Percentiles rank a stretch among this genome's conserved stretches.
phyloP scores from a whole-genome alignment of 1,140 invertebrate genomes.

The Aphelenchoides besseyi region DNA sequence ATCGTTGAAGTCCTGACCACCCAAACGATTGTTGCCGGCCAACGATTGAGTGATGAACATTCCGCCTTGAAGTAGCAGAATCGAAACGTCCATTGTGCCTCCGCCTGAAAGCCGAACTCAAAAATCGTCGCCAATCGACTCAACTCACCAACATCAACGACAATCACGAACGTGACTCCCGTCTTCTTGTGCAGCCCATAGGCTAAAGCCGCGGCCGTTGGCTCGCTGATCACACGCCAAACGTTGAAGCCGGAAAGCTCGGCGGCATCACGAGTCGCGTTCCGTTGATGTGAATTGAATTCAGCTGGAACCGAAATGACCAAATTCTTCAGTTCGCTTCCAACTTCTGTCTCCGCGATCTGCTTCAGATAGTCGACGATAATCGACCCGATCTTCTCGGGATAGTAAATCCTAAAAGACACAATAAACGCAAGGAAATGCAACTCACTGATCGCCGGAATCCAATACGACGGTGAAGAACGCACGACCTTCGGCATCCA shows the following conservation, averaged over 20 bases:
- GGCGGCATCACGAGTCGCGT: constrained; percentile 52
- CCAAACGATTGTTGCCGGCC: constrained; percentile 67
- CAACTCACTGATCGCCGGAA: constrained; percentile 18
- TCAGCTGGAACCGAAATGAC: constrained; percentile 63
- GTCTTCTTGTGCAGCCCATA: constrained; percentile 64
- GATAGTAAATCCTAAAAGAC: constrained; percentile 44
- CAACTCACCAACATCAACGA: constrained; percentile 64
- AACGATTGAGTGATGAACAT: constrained; percentile 67
- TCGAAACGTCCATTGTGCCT: constrained; percentile 66
- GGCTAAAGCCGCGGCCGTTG: constrained; percentile 63
- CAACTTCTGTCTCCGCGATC: constrained; percentile 40
- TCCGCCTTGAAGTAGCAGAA: constrained; percentile 66
- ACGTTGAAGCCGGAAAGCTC: constrained; percentile 65
- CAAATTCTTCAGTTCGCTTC: constrained; percentile 36
- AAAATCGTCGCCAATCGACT: background rate
- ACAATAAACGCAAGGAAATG: constrained; percentile 3
- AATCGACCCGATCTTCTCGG: constrained; percentile 56
- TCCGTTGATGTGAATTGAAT: constrained; percentile 56
- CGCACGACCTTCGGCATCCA: constrained; percentile 51
- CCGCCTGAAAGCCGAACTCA: constrained; percentile 61
- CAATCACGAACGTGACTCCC: constrained; percentile 64
- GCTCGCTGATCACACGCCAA: constrained; percentile 70
- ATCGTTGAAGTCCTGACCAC: constrained; percentile 67
- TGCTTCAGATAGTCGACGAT: constrained; percentile 57
- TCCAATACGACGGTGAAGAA: constrained; percentile 54